These are phyloP conservation scores for Drosophila erecta DNA, from an alignment of 1,140 invertebrate genomes.

Conservation along the genomic window DNA sequence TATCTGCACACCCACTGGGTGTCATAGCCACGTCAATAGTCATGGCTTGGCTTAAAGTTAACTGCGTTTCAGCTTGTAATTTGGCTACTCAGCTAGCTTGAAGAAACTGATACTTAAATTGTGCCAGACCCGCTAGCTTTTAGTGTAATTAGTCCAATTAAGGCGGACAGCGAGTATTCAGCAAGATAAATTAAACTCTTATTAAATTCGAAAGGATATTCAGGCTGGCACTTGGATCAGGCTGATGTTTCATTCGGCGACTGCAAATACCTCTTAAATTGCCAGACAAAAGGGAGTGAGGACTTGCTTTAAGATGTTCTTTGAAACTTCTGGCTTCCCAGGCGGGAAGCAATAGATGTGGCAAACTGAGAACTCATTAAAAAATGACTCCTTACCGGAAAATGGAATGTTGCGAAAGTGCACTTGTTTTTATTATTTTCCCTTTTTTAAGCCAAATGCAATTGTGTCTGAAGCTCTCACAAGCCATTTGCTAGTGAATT, in stretches of 20 bases:
- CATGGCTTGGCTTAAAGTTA: not conserved
- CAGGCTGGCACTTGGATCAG: no score
- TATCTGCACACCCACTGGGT: no score
- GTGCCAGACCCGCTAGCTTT: not conserved
- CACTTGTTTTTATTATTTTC: not conserved
- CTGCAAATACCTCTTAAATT: not conserved
- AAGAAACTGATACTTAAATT: conserved; percentile 2
- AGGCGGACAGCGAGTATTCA: not conserved
- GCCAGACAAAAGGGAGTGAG: no score
- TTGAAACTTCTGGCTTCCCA: not conserved
- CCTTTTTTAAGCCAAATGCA: not conserved
- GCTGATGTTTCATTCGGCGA: not conserved
- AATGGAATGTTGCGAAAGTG: not conserved
- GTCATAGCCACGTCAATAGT: no score
- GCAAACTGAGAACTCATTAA: not conserved
- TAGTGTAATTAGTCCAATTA: not conserved
- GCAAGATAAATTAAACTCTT: not conserved
- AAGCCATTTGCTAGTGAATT: conserved; percentile 1
- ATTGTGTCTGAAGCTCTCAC: not conserved
- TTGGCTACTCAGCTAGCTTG: not conserved
- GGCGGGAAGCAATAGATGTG: not conserved
- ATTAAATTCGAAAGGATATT: no score
- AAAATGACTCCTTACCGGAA: not conserved
- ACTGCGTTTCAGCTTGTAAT: not conserved
- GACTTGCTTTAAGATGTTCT: not conserved